Conservation (phyloP, 2,888 invertebrate genomes). For the Coelinius sp. region DNA sequence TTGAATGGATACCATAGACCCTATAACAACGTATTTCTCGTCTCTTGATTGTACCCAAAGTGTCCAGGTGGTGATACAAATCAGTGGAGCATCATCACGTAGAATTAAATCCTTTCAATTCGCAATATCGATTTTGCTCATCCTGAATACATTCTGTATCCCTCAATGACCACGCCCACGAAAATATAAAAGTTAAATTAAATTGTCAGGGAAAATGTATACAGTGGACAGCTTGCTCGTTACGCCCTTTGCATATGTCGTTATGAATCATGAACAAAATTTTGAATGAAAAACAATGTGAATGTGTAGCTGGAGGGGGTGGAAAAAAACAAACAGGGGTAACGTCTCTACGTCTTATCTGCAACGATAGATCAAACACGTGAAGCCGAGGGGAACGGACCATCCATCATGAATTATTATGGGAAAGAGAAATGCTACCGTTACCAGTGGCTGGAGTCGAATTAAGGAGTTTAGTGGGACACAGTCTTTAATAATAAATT, state of each 20-base stretch:
- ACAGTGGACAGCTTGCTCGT: slow-evolving; percentile 37
- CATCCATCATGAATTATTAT: slow-evolving; percentile 38
- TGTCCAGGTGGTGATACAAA: slow-evolving; percentile 25
- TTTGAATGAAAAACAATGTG: neutral
- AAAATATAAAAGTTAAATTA: slow-evolving; percentile 41
- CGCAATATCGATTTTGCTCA: neutral
- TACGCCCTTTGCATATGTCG: slow-evolving; percentile 50
- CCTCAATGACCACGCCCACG: slow-evolving; percentile 40
- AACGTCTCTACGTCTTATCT: slow-evolving; percentile 51
- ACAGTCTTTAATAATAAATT: too few species aligned
- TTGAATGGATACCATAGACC: slow-evolving; percentile 15
- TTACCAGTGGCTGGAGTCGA: too few species aligned
- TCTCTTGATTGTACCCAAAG: neutral
- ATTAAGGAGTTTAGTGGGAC: too few species aligned
- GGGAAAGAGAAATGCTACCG: slow-evolving; percentile 13
- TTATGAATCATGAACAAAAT: slow-evolving; percentile 24
- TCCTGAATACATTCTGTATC: neutral
- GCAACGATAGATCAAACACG: slow-evolving; percentile 33
- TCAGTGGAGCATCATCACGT: neutral
- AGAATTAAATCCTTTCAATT: slow-evolving; percentile 12
- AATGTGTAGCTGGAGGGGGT: slow-evolving; percentile 25
- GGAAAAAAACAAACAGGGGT: slow-evolving; percentile 45
- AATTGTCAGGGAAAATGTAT: slow-evolving; percentile 43
- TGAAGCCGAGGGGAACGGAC: slow-evolving; percentile 9
- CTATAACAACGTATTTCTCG: slow-evolving; percentile 3